Evolutionary conservation across 1,140 invertebrate genomes (phyloP).

Genomic region (Polypedilum vanderplanki): DNA sequence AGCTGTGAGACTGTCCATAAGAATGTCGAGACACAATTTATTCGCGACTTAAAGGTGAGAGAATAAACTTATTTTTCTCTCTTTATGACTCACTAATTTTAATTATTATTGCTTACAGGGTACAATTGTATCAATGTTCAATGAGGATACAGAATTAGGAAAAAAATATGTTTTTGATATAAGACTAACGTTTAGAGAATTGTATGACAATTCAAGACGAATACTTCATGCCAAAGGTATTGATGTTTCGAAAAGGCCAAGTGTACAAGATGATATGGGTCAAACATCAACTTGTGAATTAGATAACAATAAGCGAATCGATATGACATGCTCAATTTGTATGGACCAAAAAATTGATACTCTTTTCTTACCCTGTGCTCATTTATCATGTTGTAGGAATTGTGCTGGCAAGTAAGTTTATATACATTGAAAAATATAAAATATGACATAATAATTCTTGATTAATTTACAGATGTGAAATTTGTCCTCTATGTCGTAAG

Average conservation of each 20-base stretch:
- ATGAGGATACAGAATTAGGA: constrained; percentile 76
- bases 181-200: constrained; percentile 74
- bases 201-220: constrained; percentile 75
- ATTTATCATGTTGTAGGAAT: constrained; percentile 67
- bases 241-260: constrained; percentile 37
- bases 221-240: constrained; percentile 54
- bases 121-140: constrained; percentile 85
- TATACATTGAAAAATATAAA: neutral
- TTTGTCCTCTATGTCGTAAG: neutral
- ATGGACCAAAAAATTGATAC: constrained; percentile 73
- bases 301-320: constrained; percentile 34
- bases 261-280: constrained; percentile 31
- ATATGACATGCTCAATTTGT: constrained; percentile 73
- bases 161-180: constrained; percentile 88
- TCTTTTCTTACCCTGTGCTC: constrained; percentile 74
- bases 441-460: neutral
- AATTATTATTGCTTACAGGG: constrained; percentile 47
- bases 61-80: neutral
- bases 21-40: constrained; percentile 80
- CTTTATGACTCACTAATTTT: constrained; percentile 28
- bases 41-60: constrained; percentile 71
- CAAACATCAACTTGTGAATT: constrained; percentile 32
- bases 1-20: constrained; percentile 82
- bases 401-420: constrained; percentile 54
- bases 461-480: neutral